Evolutionary conservation across 2,113 vertebrate genomes (phyloP).

Genomic region (Nesoenas mayeri): DNA sequence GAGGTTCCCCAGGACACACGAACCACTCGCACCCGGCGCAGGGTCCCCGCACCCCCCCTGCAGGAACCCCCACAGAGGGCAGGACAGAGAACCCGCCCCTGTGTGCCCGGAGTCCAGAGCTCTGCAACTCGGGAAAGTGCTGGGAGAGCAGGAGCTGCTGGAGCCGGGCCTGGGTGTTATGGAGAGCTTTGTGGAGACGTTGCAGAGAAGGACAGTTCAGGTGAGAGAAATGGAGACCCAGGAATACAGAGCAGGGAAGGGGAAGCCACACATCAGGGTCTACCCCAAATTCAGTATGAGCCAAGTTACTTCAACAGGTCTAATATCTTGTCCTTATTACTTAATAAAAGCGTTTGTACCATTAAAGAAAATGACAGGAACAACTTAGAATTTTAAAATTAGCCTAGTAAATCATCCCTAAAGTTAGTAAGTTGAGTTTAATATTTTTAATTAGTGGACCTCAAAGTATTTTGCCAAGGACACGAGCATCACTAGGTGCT

Average conservation of each 20-base stretch:
- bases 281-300: background rate
- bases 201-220: background rate
- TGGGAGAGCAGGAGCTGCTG: background rate
- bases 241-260: background rate
- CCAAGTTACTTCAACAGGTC: background rate
- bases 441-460: background rate
- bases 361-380: background rate
- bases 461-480: background rate
- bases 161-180: too few species aligned
- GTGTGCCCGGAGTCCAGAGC: background rate
- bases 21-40: too few species aligned
- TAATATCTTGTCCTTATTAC: background rate
- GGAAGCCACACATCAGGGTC: background rate
- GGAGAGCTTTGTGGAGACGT: background rate
- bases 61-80: accelerated
- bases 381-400: background rate
- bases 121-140: background rate
- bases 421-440: background rate
- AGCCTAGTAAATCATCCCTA: background rate
- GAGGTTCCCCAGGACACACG: too few species aligned
- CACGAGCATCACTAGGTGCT: accelerated
- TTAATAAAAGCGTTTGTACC: background rate
- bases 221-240: background rate
- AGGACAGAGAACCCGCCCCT: accelerated
- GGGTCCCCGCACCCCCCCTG: too few species aligned